These are phyloP conservation scores for Balaeniceps rex DNA, from an alignment of 2,113 vertebrate species.

Conservation along the genomic window DNA sequence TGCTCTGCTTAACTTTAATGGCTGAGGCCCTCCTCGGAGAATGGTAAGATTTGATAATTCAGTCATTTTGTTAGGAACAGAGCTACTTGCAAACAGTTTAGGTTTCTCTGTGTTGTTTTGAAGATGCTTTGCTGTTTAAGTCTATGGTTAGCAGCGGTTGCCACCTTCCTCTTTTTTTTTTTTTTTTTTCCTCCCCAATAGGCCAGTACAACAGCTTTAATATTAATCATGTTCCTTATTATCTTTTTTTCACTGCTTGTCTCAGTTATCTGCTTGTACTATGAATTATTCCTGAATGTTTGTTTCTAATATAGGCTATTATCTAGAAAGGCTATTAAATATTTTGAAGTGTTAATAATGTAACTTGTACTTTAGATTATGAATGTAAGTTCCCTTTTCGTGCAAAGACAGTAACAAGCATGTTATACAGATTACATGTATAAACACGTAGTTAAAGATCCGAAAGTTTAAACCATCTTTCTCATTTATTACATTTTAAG, in stretches of 20 bases:
- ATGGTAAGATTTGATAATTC: background rate
- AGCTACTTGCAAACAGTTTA: background rate
- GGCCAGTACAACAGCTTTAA: background rate
- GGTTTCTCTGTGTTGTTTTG: background rate
- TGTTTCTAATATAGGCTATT: background rate
- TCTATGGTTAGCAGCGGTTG: background rate
- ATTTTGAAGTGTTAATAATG: background rate
- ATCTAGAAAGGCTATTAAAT: background rate
- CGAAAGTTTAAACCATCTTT: background rate
- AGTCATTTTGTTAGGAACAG: background rate
- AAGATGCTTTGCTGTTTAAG: background rate
- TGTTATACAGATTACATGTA: background rate
- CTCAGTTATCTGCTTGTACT: background rate
- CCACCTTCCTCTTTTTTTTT: background rate
- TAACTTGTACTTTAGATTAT: background rate
- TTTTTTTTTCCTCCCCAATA: accelerated
- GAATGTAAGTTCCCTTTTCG: background rate
- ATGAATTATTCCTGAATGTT: background rate
- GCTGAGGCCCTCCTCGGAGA: background rate
- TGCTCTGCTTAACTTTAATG: background rate
- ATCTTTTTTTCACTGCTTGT: background rate
- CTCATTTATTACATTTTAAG: background rate
- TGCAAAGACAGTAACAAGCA: background rate
- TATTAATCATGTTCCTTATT: background rate
- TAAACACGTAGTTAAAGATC: background rate